phyloP scores from a whole-genome alignment of 1,140 invertebrate species.

The Platyura marginata region DNA sequence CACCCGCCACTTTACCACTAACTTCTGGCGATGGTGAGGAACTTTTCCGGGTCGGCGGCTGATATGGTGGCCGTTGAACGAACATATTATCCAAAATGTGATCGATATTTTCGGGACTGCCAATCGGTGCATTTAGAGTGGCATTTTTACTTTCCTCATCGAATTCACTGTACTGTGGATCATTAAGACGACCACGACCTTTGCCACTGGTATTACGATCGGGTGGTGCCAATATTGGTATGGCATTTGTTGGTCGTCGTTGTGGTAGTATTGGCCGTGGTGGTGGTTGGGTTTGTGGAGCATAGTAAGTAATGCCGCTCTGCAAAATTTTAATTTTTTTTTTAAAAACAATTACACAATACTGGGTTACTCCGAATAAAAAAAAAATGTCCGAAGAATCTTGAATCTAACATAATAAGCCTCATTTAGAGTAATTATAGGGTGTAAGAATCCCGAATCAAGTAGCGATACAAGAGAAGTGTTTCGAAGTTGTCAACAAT shows the following conservation, averaged over 20 bases:
- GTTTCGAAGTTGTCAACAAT: too few relatives aligned
- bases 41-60: slow-evolving; percentile 9
- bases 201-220: slow-evolving; percentile 11
- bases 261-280: slow-evolving; percentile 18
- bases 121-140: background rate
- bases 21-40: background rate
- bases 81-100: slow-evolving; percentile 41
- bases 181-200: slow-evolving; percentile 1
- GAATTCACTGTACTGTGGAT: slow-evolving; percentile 4
- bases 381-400: background rate
- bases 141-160: background rate
- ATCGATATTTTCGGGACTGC: slow-evolving; percentile 31
- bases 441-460: too few relatives aligned
- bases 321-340: slow-evolving; percentile 5
- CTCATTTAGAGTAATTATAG: too few relatives aligned
- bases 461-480: too few relatives aligned
- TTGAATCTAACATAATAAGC: too few relatives aligned
- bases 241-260: slow-evolving; percentile 25
- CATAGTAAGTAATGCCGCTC: slow-evolving; percentile 24
- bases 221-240: slow-evolving; percentile 25
- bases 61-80: slow-evolving; percentile 29
- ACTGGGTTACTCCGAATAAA: background rate
- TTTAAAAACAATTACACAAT: background rate
- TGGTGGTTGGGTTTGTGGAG: slow-evolving; percentile 16
- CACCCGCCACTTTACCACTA: slow-evolving; percentile 3